Evolutionary conservation across 2,888 invertebrate genomes (phyloP), one percentile per base, ranked within the genome.

Genomic region (Heliconius hortense): DNA sequence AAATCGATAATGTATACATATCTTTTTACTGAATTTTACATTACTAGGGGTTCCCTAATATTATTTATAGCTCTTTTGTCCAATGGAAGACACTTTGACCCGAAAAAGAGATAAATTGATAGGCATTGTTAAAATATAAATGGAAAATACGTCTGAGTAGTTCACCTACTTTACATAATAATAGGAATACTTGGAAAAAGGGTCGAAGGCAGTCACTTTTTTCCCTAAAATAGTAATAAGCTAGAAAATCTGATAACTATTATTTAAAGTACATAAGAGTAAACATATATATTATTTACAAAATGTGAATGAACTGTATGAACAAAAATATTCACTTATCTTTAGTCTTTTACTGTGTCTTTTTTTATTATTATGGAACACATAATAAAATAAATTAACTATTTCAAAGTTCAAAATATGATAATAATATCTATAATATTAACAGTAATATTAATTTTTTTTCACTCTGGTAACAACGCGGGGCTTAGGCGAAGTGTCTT

Each of bases 81-180:
- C n/a, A 39, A 7, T 59, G 21, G 24, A 39, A 67, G 24, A 39
- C 56, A 35, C 43, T 60, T 74, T 48, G 39, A 60, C 18, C 31
- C 59, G 28, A 59, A 56, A 74, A 69, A 73, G 60, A 69, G 48
- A 69, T 63, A 74, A 63, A 74, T 74, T 74, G 63, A 70, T 64
- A 69, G 26, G 48, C 26, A 35, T 74, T 56, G n/a, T 56, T 56
- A 64, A 70, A 74, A 63, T 39, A 74, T 74, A 63, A 69, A 74
- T 62, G 48, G 53, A 62, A 74, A 69, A 69, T 59, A 69, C 18
- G 35, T 73, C 28, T 67, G 43, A 67, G 59, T 73, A 67, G 60
- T 62, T 71, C 28, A 60, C 60, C 60, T 71, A 62, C 60, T 71
- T 60, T 62, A 71, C 43, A 71, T 71, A 71, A 71, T 71, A 71